A percentile compares a stretch with the other conserved stretches of the same genome.
phyloP scores from a whole-genome alignment of 1,140 invertebrate species.

The Leptinotarsa defecta region DNA sequence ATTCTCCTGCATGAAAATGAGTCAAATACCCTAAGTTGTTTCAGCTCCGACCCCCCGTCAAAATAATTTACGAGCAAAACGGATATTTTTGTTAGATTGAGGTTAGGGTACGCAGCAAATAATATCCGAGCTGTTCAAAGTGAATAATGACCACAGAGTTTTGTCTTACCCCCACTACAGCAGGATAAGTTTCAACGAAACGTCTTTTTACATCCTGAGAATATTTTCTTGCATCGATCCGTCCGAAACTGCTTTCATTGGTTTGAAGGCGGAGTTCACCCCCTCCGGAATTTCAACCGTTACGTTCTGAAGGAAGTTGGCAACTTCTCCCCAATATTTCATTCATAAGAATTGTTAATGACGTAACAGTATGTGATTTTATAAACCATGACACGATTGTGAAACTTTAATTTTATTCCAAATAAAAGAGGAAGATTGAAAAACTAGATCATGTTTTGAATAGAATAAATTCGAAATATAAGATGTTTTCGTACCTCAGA shows the following conservation, averaged over 20 bases:
- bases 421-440: constrained; percentile 26
- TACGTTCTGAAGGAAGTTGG: constrained; percentile 38
- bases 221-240: constrained; percentile 57
- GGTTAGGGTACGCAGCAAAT: constrained; percentile 54
- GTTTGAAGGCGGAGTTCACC: constrained; percentile 50
- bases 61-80: constrained; percentile 55
- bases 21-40: background rate
- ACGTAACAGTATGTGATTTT: constrained; percentile 46
- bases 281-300: constrained; percentile 45
- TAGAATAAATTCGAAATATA: too few species aligned
- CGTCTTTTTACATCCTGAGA: constrained; percentile 58
- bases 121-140: constrained; percentile 53
- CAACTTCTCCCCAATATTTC: constrained; percentile 48
- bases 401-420: constrained; percentile 36
- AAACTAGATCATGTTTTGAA: constrained; percentile 11
- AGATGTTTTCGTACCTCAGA: too few species aligned
- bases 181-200: constrained; percentile 52
- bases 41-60: constrained; percentile 43
- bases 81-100: constrained; percentile 53
- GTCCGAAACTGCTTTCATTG: constrained; percentile 45
- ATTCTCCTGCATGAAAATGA: background rate
- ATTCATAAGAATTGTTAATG: constrained; percentile 47
- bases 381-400: constrained; percentile 43
- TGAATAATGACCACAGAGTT: constrained; percentile 56
- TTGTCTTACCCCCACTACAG: constrained; percentile 51